These are phyloP conservation scores for Phaenicophaeus curvirostris DNA, from an alignment of 2,797 vertebrate genomes.

Conservation along the genomic window DNA sequence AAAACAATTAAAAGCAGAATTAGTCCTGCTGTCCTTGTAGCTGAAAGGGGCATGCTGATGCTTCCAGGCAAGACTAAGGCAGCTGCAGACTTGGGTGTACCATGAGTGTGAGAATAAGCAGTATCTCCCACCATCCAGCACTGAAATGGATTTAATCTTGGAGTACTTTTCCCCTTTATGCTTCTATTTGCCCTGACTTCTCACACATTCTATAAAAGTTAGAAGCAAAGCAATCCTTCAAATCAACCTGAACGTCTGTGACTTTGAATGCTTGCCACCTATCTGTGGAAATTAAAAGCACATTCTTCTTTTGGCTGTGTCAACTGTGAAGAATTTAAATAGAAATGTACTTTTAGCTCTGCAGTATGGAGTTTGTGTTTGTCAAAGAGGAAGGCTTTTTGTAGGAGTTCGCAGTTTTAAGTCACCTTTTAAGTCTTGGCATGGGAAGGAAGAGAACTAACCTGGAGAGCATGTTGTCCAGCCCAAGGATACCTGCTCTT, in stretches of 20 bases:
- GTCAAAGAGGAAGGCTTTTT: neutral
- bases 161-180: neutral
- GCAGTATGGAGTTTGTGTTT: neutral
- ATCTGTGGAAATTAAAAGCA: neutral
- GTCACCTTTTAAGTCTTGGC: neutral
- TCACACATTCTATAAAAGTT: neutral
- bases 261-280: neutral
- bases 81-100: neutral
- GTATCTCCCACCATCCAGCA: neutral
- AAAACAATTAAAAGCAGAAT: neutral
- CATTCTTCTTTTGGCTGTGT: neutral
- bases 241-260: neutral
- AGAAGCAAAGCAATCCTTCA: neutral
- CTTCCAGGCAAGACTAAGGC: neutral
- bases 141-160: neutral
- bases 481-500: neutral
- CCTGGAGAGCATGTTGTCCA: neutral
- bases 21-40: neutral
- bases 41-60: neutral
- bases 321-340: neutral
- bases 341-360: neutral
- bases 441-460: neutral
- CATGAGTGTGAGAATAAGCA: neutral
- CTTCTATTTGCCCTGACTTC: neutral
- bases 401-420: neutral